Percentiles rank a stretch among this genome's conserved stretches.
Conservation (phyloP, 2,888 invertebrate species). For the Morinoia aosen region DNA sequence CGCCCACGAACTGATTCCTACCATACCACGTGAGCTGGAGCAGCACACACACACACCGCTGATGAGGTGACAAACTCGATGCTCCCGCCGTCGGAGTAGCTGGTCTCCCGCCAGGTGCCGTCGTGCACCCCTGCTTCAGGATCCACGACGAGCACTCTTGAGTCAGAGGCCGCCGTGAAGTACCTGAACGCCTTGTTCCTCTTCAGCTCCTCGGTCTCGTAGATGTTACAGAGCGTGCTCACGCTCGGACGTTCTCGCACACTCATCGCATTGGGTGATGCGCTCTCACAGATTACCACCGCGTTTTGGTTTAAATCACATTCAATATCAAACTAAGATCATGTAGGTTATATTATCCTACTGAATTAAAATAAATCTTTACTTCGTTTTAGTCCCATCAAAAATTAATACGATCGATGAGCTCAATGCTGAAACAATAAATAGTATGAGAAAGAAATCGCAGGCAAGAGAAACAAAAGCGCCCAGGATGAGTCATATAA, state of each 20-base stretch:
- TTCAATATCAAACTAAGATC: neutral
- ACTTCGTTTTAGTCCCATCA: neutral
- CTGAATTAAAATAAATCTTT: too few species aligned
- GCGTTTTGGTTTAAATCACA: neutral
- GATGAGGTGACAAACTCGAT: slow-evolving; percentile 60
- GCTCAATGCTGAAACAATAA: neutral
- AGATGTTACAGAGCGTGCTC: slow-evolving; percentile 55
- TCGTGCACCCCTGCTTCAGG: slow-evolving; percentile 62
- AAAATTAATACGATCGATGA: neutral
- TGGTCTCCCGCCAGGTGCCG: slow-evolving; percentile 59
- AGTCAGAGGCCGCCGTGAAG: slow-evolving; percentile 58
- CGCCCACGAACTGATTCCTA: too few species aligned
- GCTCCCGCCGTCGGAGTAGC: slow-evolving; percentile 51
- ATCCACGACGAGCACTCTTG: slow-evolving; percentile 59
- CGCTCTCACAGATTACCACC: neutral
- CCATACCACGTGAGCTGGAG: too few species aligned
- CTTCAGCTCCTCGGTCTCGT: slow-evolving; percentile 57
- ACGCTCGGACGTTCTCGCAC: slow-evolving; percentile 36
- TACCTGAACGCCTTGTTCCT: slow-evolving; percentile 58
- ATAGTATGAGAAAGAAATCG: neutral
- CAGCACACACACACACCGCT: slow-evolving; percentile 56
- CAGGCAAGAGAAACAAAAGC: neutral
- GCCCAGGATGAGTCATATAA: neutral
- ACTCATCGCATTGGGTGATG: neutral
- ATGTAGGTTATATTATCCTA: neutral